A percentile compares a stretch with the other conserved stretches of the same genome.
Evolutionary conservation across 2,888 invertebrate genomes (phyloP).

Genomic region (Drosophila engyochracea): DNA sequence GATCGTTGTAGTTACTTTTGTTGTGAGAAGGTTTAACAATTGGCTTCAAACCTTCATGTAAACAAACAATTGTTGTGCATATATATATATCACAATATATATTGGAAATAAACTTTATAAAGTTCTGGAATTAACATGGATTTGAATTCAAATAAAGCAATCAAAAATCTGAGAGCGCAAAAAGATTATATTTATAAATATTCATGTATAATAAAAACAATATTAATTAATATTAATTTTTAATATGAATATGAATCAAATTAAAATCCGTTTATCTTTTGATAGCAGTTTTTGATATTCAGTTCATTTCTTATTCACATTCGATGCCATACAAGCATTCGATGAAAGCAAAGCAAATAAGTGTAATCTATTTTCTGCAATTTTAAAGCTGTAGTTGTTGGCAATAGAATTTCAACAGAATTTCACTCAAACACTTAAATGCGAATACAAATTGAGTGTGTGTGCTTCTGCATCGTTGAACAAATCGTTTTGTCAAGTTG

Average conservation of each 20-base stretch:
- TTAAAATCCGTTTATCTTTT: background rate
- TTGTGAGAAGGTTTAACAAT: no score
- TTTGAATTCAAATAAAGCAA: no score
- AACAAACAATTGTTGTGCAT: no score
- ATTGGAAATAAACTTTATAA: no score
- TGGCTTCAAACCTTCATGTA: no score
- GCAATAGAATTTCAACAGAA: slow-evolving; percentile 10
- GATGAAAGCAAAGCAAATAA: background rate
- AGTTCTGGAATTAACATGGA: no score
- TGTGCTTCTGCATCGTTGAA: slow-evolving; percentile 17
- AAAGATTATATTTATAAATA: background rate
- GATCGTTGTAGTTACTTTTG: no score
- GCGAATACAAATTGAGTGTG: slow-evolving; percentile 9
- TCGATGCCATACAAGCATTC: background rate
- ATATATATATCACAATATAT: no score
- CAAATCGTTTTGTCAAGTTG: slow-evolving; percentile 23
- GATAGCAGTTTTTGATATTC: background rate
- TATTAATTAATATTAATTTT: background rate
- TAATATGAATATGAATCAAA: background rate
- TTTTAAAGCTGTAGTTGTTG: slow-evolving; percentile 6
- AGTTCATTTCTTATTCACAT: background rate
- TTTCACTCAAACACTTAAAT: slow-evolving; percentile 15
- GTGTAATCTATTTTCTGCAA: background rate
- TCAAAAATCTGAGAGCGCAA: no score
- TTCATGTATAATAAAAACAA: background rate